Evolutionary conservation across 2,888 invertebrate genomes (phyloP).

Genomic region (Parascotia fuliginaria): DNA sequence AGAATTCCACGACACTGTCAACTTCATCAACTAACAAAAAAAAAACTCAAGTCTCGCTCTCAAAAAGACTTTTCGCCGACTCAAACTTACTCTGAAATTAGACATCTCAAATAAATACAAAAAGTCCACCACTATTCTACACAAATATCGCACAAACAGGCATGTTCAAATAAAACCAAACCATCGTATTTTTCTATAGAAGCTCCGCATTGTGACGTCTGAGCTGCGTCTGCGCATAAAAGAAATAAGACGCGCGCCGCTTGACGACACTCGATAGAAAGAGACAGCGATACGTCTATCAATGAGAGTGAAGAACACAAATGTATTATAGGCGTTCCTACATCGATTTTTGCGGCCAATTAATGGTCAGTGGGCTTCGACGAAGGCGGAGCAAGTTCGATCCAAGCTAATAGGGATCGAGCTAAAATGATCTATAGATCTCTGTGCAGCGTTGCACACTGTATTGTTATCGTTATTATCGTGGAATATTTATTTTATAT

Average conservation of each 20-base stretch:
- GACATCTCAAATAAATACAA: constrained; percentile 62
- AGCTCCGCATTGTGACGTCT: constrained; percentile 74
- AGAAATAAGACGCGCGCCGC: constrained; percentile 63
- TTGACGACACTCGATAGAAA: constrained; percentile 49
- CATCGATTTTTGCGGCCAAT: constrained; percentile 78
- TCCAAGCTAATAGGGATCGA: constrained; percentile 82
- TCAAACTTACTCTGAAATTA: constrained; percentile 75
- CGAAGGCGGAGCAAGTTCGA: constrained; percentile 73
- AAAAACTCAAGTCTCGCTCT: constrained; percentile 20
- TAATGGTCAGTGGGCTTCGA: constrained; percentile 84
- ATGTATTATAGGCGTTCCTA: constrained; percentile 70
- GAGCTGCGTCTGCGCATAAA: constrained; percentile 73
- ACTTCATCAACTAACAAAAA: constrained; percentile 51
- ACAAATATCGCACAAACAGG: constrained; percentile 81
- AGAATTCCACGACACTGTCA: constrained; percentile 57
- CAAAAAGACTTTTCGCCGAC: constrained; percentile 55
- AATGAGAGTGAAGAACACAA: constrained; percentile 50
- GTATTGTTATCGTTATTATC: constrained; percentile 82
- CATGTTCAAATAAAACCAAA: constrained; percentile 70
- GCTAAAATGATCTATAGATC: constrained; percentile 84
- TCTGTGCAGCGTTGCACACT: constrained; percentile 66
- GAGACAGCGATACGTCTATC: constrained; percentile 42
- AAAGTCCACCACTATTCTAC: constrained; percentile 68
- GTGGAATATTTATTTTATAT: constrained; percentile 78
- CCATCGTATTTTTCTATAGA: constrained; percentile 81